A percentile compares a stretch with the other conserved stretches of the same genome.
Evolutionary conservation across 2,797 vertebrate genomes (phyloP).

Genomic region (Argyrosomus regius): DNA sequence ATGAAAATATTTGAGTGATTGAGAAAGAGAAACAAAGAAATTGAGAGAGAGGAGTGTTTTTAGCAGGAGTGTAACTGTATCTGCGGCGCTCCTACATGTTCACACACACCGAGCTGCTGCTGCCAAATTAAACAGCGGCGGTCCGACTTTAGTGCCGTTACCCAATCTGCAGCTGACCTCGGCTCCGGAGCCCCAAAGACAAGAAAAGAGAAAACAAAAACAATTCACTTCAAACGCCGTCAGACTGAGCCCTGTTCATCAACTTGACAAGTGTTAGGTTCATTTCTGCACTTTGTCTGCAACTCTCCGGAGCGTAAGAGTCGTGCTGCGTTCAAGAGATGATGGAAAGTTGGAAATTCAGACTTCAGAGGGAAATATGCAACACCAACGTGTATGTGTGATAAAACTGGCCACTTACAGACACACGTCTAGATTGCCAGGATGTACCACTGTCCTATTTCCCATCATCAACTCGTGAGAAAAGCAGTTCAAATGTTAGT

Average conservation of each 20-base stretch:
- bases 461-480: neutral
- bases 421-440: no score
- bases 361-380: neutral
- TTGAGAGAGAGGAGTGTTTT: slow-evolving; percentile 23
- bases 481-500: neutral
- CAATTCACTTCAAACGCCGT: slow-evolving; percentile 44
- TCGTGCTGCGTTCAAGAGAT: neutral
- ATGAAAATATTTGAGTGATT: slow-evolving; percentile 50
- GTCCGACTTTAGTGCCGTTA: slow-evolving; percentile 39
- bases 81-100: slow-evolving; percentile 26
- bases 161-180: slow-evolving; percentile 43
- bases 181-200: slow-evolving; percentile 14
- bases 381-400: no score
- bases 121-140: slow-evolving; percentile 60
- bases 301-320: neutral
- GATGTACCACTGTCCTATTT: neutral
- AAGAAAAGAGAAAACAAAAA: slow-evolving; percentile 14
- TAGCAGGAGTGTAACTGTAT: slow-evolving; percentile 53
- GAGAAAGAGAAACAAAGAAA: slow-evolving; percentile 53
- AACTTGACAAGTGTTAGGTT: slow-evolving; percentile 31
- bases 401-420: no score
- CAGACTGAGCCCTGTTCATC: slow-evolving; percentile 24
- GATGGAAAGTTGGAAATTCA: slow-evolving; percentile 20
- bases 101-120: slow-evolving; percentile 20
- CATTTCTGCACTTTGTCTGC: slow-evolving; percentile 13